Percentiles rank a stretch among this genome's conserved stretches.
These are phyloP conservation scores for Papilio machaon DNA, from an alignment of 1,140 invertebrate species.

Conservation along the genomic window DNA sequence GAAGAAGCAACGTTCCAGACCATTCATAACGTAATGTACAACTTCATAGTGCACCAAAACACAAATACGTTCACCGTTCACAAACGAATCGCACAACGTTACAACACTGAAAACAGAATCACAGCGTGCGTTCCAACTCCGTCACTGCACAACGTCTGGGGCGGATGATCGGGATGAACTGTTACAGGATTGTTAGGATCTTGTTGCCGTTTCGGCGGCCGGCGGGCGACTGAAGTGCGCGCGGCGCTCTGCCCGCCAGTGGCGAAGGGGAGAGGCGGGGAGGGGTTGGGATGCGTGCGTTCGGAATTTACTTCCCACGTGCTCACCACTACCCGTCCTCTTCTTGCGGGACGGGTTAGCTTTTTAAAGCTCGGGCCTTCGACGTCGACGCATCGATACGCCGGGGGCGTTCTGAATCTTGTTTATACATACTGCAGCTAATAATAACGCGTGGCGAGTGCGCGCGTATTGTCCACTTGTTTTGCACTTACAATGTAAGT, in stretches of 20 bases:
- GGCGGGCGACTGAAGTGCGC: conserved; percentile 77
- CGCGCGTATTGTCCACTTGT: conserved; percentile 66
- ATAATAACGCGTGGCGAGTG: conserved; percentile 72
- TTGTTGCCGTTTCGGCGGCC: conserved; percentile 71
- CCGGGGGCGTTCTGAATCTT: conserved; percentile 70
- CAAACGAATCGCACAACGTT: conserved; percentile 64
- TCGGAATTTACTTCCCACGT: conserved; percentile 80
- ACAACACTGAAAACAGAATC: conserved; percentile 74
- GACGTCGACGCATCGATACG: conserved; percentile 75
- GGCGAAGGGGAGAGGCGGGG: conserved; percentile 47
- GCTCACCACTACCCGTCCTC: conserved; percentile 67
- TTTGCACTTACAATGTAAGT: conserved; percentile 57
- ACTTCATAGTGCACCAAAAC: conserved; percentile 77
- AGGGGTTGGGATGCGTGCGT: conserved; percentile 75
- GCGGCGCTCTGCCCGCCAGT: conserved; percentile 56
- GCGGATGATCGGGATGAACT: conserved; percentile 58
- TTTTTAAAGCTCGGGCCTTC: conserved; percentile 73
- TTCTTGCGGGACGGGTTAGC: conserved; percentile 78
- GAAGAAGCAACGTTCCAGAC: conserved; percentile 80
- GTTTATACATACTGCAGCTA: conserved; percentile 76
- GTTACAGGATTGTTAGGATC: conserved; percentile 42
- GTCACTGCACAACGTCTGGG: conserved; percentile 74
- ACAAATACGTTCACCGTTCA: conserved; percentile 70
- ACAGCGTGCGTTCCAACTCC: conserved; percentile 68
- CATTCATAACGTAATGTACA: conserved; percentile 78